These are phyloP conservation scores for Listronotus bonariensis DNA, from an alignment of 1,140 invertebrate species.

Conservation along the genomic window DNA sequence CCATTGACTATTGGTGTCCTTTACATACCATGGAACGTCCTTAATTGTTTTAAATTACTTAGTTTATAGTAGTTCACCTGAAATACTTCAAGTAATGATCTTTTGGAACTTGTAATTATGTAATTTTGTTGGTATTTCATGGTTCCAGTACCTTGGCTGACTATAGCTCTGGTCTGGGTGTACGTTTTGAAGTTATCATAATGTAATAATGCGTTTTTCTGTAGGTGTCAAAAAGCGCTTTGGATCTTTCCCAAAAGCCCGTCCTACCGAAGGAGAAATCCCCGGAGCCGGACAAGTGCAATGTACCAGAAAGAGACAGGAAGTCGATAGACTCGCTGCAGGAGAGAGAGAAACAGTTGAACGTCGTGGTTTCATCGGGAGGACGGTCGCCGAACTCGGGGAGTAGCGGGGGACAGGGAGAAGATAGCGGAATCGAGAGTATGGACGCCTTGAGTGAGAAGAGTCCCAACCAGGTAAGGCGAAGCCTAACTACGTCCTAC, in stretches of 20 bases:
- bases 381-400: conserved; percentile 51
- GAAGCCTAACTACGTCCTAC: too few relatives aligned
- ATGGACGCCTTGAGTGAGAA: conserved; percentile 93
- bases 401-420: conserved; percentile 63
- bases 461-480: conserved; percentile 63
- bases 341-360: conserved; percentile 46
- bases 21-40: too few relatives aligned
- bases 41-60: too few relatives aligned
- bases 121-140: too few relatives aligned
- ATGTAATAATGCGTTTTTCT: background rate
- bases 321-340: conserved; percentile 33
- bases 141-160: too few relatives aligned
- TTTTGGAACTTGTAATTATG: too few relatives aligned
- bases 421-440: conserved; percentile 90
- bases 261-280: conserved; percentile 48
- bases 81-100: too few relatives aligned
- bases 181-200: background rate
- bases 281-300: conserved; percentile 51
- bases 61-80: too few relatives aligned
- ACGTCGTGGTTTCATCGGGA: conserved; percentile 27
- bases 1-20: too few relatives aligned
- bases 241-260: conserved; percentile 9
- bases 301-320: conserved; percentile 44
- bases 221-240: conserved; percentile 27
- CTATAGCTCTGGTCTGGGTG: too few relatives aligned